phyloP scores from a whole-genome alignment of 2,888 invertebrate genomes.

The Cheilosia impressa region DNA sequence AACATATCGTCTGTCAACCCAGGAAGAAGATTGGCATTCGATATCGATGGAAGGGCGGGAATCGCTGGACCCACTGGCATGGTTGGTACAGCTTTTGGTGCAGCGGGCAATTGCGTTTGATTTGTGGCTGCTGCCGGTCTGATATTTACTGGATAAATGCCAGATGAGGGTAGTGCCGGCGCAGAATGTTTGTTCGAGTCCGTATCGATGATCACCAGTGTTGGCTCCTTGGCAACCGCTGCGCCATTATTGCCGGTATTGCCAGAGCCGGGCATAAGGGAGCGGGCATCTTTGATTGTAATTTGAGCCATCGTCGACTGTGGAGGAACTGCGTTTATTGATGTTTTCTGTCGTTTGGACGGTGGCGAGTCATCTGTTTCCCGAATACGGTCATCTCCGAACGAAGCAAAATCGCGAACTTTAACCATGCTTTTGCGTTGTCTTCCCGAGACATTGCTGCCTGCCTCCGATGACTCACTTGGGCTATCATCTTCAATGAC shows the following conservation, averaged over 20 bases:
- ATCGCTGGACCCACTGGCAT: slow-evolving; percentile 76
- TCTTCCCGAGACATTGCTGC: slow-evolving; percentile 78
- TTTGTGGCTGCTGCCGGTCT: slow-evolving; percentile 85
- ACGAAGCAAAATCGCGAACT: slow-evolving; percentile 79
- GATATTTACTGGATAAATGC: slow-evolving; percentile 87
- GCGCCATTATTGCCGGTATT: slow-evolving; percentile 63
- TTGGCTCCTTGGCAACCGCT: slow-evolving; percentile 87
- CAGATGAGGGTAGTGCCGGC: slow-evolving; percentile 82
- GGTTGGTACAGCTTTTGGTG: slow-evolving; percentile 78
- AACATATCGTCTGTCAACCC: slow-evolving; percentile 96
- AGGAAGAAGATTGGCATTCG: slow-evolving; percentile 88
- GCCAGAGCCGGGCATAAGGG: slow-evolving; percentile 78
- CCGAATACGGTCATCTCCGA: slow-evolving; percentile 84
- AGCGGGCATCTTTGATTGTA: slow-evolving; percentile 83
- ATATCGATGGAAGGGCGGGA: slow-evolving; percentile 81
- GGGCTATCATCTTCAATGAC: slow-evolving; percentile 85
- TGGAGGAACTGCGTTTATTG: slow-evolving; percentile 22
- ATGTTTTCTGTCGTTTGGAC: slow-evolving; percentile 80
- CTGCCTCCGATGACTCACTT: slow-evolving; percentile 74
- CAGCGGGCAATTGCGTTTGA: slow-evolving; percentile 80
- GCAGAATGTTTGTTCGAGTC: slow-evolving; percentile 57
- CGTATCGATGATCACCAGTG: slow-evolving; percentile 91
- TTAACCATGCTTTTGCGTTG: slow-evolving; percentile 83
- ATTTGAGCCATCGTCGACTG: slow-evolving; percentile 77
- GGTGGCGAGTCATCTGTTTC: slow-evolving; percentile 84